Base-by-base conservation (phyloP, 2,888 invertebrate species). In the Metacarcinus magister region DNA sequence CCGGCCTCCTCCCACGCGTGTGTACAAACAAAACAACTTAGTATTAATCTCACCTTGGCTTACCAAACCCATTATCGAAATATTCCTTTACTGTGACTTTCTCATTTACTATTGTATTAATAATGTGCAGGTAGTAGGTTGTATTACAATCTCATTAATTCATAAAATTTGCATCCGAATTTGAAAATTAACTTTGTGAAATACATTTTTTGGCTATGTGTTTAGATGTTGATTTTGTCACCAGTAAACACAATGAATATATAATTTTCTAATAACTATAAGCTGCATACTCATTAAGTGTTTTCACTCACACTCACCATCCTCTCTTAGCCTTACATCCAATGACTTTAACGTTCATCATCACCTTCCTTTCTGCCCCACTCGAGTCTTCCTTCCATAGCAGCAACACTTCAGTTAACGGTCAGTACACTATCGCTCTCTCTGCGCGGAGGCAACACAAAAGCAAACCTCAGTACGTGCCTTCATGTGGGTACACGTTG, bases 1-100 rank as follows among this genome's bases (percentile, higher is more conserved):
- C 39, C 87, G 87, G 32, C 87, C 39, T 75, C 87, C 87, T 39
- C 87, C 87, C 39, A 39, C 16, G 87, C 39, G 16, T 87, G 87
- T 87, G 87, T 32, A 87, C 87, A 87, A 87, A 87, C 87, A 87
- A 87, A 87, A 87, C 87, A 87, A 39, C 39, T 87, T 39, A 19
- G 87, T 39, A 39, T 87, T 87, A 87, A 87, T 87, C 87, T 16
- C 87, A 8, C 16, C 39, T 16, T 39, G 39, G 39, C 87, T 32
- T 39, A 39, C 32, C 87, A 87, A 87, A 87, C 13, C 39, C 87
- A 87, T 87, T 87, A 87, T 19, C 39, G 16, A 39, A 16, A 87
- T 19, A 87, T 87, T 87, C 87, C 87, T 87, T 32, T 16, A 8
- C 87, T 87, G 2, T 87, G 16, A 87, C 87, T 39, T 39, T 10